Base-by-base conservation (phyloP, 1,140 invertebrate species). In the Drosophila athabasca region DNA sequence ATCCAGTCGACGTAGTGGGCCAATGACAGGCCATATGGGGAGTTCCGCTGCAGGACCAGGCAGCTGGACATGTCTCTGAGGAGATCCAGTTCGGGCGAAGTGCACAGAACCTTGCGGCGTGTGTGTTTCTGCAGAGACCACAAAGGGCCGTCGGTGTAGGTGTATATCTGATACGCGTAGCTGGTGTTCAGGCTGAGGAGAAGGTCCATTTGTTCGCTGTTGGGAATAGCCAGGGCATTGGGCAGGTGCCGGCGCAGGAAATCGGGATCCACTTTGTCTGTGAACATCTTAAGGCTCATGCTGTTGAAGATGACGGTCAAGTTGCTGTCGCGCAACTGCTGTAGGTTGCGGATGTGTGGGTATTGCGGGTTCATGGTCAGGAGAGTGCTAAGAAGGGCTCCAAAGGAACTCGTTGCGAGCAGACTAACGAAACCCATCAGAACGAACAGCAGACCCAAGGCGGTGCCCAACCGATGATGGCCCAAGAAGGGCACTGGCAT, bases 131-230 rank as follows among this genome's bases (percentile, higher is more conserved):
- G 79, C 26, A 69, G 57, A 0, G 4, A 0, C 0, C 19, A 6
- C 0, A 81, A 15, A 1, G 22, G 26, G 5, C 46, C 35, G 46
- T 54, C 48, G 0, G 31, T 0, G 22, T 60, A 41, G 1, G 46
- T 11, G 29, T 11, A 52, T 2, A 53, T 24, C 22, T 61, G 55
- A 39, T 76, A 76, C 15, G 68, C 79, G 49, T 59, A 73, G 50
- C 73, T 80, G 0, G 59, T 46, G 11, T 81, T 81, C 0, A 81
- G 44, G 2, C 49, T 15, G 0, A 53, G 29, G 0, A 76, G 0
- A 15, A 73, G 6, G 0, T 81, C 53, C 0, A 29, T 39, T 9
- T 68, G 45, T 1, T 71, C 13, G 0, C n/a, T 26, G 0, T 46
- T 7, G 0, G 3, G 2, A 17, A 66, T 43, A 5, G 62, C 29